Evolutionary conservation across 2,888 invertebrate species (phyloP).

Genomic region (Stenodema calcarata): DNA sequence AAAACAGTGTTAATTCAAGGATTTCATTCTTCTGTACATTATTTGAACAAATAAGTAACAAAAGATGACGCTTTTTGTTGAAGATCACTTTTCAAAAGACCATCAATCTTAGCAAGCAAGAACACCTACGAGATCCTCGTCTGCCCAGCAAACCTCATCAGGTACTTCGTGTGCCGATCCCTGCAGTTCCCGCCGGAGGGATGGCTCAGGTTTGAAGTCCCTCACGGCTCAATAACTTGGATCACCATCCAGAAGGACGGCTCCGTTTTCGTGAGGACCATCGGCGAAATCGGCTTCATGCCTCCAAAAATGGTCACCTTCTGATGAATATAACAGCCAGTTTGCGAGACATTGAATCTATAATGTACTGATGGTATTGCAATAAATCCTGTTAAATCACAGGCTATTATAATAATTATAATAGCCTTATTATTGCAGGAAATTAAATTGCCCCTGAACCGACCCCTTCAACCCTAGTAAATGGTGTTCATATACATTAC

Average conservation of each 20-base stretch:
- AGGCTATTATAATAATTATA: too few relatives aligned
- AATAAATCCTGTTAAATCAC: too few relatives aligned
- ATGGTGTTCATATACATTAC: too few relatives aligned
- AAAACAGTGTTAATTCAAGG: too few relatives aligned
- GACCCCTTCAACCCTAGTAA: too few relatives aligned
- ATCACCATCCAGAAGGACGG: neutral
- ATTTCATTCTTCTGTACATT: too few relatives aligned
- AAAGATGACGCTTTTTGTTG: neutral
- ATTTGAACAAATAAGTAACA: too few relatives aligned
- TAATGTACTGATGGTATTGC: too few relatives aligned
- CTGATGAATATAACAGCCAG: neutral
- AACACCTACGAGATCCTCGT: neutral
- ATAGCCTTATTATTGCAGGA: too few relatives aligned
- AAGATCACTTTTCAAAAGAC: neutral
- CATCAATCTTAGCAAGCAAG: neutral
- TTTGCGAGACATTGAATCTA: too few relatives aligned
- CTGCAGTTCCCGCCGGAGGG: neutral
- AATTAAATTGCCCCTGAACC: too few relatives aligned
- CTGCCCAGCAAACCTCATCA: neutral
- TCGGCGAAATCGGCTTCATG: neutral
- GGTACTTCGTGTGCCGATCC: neutral
- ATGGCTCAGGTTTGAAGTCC: neutral
- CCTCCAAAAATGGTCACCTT: slow-evolving; percentile 1
- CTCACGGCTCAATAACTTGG: neutral
- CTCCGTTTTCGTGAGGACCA: neutral